Percentiles rank a stretch among this genome's conserved stretches.
Evolutionary conservation across 2,113 vertebrate species (phyloP).

Genomic region (Podarcis raffonei): DNA sequence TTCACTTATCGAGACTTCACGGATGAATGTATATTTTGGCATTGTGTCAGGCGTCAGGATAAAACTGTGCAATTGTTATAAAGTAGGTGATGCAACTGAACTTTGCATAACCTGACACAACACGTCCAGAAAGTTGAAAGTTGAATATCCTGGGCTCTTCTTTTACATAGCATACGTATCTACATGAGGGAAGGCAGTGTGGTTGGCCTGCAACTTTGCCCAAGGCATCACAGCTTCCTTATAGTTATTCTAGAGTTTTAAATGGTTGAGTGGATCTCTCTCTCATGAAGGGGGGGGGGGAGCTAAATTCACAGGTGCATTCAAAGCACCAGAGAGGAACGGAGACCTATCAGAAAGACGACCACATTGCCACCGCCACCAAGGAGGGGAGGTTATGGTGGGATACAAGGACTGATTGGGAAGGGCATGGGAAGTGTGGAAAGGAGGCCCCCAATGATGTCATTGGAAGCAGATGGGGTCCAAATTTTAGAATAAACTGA

Average conservation of each 20-base stretch:
- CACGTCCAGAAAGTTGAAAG: slow-evolving; percentile 53
- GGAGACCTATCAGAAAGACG: not conserved
- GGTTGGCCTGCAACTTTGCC: slow-evolving; percentile 28
- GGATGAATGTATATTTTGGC: slow-evolving; percentile 53
- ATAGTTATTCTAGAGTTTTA: slow-evolving; percentile 34
- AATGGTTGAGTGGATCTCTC: slow-evolving; percentile 36
- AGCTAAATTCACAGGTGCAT: slow-evolving; percentile 2
- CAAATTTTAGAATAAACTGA: not conserved
- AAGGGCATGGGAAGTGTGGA: not conserved
- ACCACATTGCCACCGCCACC: not conserved
- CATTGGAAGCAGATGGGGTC: not conserved
- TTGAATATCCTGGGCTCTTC: slow-evolving; percentile 50
- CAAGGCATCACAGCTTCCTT: slow-evolving; percentile 11
- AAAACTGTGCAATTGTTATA: slow-evolving; percentile 54
- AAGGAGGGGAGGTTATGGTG: not conserved
- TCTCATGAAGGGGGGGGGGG: slow-evolving; percentile 3
- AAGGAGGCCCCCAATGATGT: not conserved
- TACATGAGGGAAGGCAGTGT: slow-evolving; percentile 38
- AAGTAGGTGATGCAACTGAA: slow-evolving; percentile 68
- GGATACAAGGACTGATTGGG: not conserved
- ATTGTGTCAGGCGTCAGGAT: slow-evolving; percentile 1
- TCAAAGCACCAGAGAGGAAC: not conserved
- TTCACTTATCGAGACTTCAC: not conserved
- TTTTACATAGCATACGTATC: not conserved
- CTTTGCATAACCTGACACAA: slow-evolving; percentile 71